Base-by-base conservation (phyloP, 2,888 invertebrate genomes). In the Corbicula japonica region DNA sequence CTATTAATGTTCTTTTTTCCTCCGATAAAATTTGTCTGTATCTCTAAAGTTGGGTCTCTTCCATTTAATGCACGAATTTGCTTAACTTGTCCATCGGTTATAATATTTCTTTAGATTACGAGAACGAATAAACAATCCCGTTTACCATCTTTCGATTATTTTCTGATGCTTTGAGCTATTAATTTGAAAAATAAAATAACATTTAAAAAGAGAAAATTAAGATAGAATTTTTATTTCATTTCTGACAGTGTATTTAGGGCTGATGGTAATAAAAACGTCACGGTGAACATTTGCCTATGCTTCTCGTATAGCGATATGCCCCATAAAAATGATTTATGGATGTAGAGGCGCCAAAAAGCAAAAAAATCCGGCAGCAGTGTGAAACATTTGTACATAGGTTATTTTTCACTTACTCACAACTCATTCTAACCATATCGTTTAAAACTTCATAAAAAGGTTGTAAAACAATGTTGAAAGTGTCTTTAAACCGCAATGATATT, bases 291-390 rank as follows among this genome's bases (percentile, higher is more conserved):
- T 70, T 75, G 79, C 76, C 68, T 71, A 68, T 74, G 74, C 74
- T 58, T 63, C 68, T 79, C 76, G 63, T 77, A 83, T 65, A 76
- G 76, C 74, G 79, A 76, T 83, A 74, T 66, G 68, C 71, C 74
- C 83, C 76, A 83, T 83, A 83, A 83, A 83, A 79, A 76, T 77
- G 83, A 83, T 83, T 83, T 83, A 83, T 83, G 32, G 66, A 15
- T 48, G 68, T 26, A 35, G 18, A 73, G 83, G 83, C 83, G 83
- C 83, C 83, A 74, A 66, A 78, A 72, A 70, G 65, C n/a, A n/a
- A 54, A 52, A 66, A 66, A 66, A 66, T 54, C 54, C 56, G 35
- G 63, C 60, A 76, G 69, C 61, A 50, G 65, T 41, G 71, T 54
- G 52, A 62, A 50, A 44, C 48, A 60, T 65, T 54, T 61, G 52